Percentiles rank a stretch among this genome's conserved stretches.
phyloP scores from a whole-genome alignment of 2,113 vertebrate species.

The Pseudopipra pipra region DNA sequence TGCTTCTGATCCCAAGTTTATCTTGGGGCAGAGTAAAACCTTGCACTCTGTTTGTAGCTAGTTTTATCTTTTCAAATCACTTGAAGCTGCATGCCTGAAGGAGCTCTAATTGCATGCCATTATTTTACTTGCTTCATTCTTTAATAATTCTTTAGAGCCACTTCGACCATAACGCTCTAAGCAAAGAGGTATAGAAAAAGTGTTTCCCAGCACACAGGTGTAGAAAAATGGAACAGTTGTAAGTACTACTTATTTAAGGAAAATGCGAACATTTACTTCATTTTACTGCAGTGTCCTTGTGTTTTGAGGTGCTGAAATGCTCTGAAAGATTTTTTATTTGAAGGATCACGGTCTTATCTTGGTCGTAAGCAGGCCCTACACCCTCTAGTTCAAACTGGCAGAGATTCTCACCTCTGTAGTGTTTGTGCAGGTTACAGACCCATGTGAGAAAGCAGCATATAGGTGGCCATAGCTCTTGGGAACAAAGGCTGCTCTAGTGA shows the following conservation, averaged over 20 bases:
- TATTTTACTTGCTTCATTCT: neutral
- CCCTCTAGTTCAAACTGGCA: neutral
- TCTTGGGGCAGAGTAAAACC: neutral
- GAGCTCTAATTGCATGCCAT: neutral
- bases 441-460: neutral
- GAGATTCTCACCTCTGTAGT: neutral
- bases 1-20: neutral
- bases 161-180: neutral
- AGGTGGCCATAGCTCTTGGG: neutral
- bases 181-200: neutral
- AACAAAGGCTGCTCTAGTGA: neutral
- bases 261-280: neutral
- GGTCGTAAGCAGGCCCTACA: neutral
- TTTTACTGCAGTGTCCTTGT: neutral
- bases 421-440: neutral
- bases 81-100: neutral
- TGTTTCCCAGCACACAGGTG: neutral
- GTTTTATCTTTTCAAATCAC: neutral
- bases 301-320: neutral
- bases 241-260: neutral
- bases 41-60: neutral
- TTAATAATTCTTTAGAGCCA: neutral
- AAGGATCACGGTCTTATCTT: neutral
- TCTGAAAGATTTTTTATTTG: neutral
- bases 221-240: neutral